Conservation (phyloP, 2,888 invertebrate genomes). For the Cremastinae sp. region DNA sequence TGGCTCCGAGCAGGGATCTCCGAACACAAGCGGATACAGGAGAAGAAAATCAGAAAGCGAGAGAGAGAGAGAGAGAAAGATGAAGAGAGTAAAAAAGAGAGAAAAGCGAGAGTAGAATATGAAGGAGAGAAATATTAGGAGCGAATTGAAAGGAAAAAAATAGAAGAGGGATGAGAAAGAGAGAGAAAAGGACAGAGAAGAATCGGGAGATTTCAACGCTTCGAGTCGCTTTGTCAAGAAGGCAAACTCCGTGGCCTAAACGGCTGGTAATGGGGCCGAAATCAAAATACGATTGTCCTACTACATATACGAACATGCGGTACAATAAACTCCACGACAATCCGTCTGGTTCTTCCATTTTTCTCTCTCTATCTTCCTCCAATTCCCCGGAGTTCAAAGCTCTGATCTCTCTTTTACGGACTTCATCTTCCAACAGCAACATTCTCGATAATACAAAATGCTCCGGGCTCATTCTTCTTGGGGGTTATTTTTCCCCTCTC, state of each 20-base stretch:
- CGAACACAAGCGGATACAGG: conserved; percentile 10
- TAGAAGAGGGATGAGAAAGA: conserved; percentile 5
- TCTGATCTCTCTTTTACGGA: conserved; percentile 7
- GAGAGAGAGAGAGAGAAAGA: conserved; percentile 19
- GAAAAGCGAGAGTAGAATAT: conserved; percentile 4
- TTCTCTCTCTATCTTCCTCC: too few species aligned
- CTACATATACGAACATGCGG: conserved; percentile 28
- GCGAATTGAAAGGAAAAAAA: conserved; percentile 42
- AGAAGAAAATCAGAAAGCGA: conserved; percentile 5
- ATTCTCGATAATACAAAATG: conserved; percentile 58
- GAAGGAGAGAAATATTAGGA: conserved; percentile 12
- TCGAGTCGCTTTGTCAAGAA: conserved; percentile 79
- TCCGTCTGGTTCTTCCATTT: conserved; percentile 1
- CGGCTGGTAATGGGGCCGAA: conserved; percentile 76
- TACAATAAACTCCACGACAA: background rate
- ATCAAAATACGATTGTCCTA: conserved; percentile 76
- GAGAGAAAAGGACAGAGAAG: conserved; percentile 46
- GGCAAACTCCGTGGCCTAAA: conserved; percentile 77
- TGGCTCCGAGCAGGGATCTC: conserved; percentile 34
- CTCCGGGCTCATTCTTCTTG: conserved; percentile 37
- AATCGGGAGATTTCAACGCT: conserved; percentile 67
- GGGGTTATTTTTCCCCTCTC: conserved; percentile 26
- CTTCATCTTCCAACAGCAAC: conserved; percentile 53
- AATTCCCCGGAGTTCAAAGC: conserved; percentile 3
- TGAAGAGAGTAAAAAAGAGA: conserved; percentile 5